phyloP scores from a whole-genome alignment of 2,113 vertebrate genomes.

The Empidonax alnorum region DNA sequence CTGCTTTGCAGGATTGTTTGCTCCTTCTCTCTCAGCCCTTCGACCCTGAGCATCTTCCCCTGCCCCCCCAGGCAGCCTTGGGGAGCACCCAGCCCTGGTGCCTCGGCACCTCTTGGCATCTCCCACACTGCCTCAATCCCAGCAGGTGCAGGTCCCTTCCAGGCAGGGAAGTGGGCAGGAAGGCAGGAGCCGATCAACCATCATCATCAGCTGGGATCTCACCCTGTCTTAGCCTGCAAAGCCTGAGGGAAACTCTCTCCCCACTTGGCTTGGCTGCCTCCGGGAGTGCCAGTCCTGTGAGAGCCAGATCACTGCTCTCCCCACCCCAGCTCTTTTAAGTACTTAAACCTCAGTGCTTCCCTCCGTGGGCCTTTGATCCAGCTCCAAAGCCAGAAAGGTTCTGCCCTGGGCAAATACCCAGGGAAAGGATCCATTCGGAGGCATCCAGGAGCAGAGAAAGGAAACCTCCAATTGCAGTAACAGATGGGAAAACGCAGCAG shows the following conservation, averaged over 20 bases:
- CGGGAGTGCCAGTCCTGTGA: neutral
- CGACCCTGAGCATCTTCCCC: neutral
- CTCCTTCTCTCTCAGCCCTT: neutral
- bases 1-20: neutral
- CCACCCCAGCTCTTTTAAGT: neutral
- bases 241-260: neutral
- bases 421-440: rapidly evolving
- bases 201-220: neutral
- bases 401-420: neutral
- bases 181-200: neutral
- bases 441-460: neutral
- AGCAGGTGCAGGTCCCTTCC: neutral
- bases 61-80: neutral
- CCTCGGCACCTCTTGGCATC: neutral
- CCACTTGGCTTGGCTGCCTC: neutral
- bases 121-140: neutral
- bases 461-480: constrained; percentile 5
- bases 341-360: neutral
- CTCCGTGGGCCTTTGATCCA: neutral
- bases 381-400: constrained; percentile 11
- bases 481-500: neutral
- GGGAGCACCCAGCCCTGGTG: neutral
- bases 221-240: neutral
- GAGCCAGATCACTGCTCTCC: neutral
- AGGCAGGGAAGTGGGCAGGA: neutral